These are phyloP conservation scores for Myiothlypis chrysogaster DNA, from an alignment of 2,797 vertebrate genomes.

Conservation along the genomic window DNA sequence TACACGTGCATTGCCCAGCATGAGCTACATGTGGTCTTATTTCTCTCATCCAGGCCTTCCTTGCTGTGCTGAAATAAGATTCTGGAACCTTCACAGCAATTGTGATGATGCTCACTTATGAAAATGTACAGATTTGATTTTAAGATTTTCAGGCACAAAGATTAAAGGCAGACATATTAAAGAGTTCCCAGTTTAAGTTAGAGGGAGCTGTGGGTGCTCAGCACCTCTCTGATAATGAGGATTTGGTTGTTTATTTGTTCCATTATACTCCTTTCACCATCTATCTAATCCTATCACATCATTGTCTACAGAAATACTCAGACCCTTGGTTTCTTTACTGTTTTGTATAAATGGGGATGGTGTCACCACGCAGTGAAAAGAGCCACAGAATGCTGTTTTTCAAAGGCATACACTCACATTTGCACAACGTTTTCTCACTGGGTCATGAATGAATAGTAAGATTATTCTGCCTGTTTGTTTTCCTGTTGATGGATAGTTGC, in stretches of 20 bases:
- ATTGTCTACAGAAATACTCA: constrained; percentile 41
- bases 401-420: background rate
- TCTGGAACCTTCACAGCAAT: background rate
- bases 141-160: background rate
- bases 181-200: background rate
- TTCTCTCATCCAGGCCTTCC: background rate
- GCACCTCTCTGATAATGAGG: constrained; percentile 1
- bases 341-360: constrained; percentile 37
- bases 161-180: constrained; percentile 3
- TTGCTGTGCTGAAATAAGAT: background rate
- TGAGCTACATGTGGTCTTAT: background rate
- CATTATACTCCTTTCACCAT: constrained; percentile 36
- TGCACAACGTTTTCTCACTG: constrained; percentile 16
- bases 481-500: background rate
- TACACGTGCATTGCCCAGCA: fast-evolving
- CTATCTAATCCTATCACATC: constrained; percentile 32
- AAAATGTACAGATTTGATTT: constrained; percentile 8
- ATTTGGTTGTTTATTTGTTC: constrained; percentile 53
- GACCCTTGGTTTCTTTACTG: constrained; percentile 26
- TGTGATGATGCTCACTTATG: background rate
- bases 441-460: constrained; percentile 26
- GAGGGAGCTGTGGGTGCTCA: background rate
- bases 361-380: constrained; percentile 57
- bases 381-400: constrained; percentile 38
- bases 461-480: constrained; percentile 42